A percentile compares a stretch with the other conserved stretches of the same genome.
Evolutionary conservation across 1,140 invertebrate genomes (phyloP).

Genomic region (Geopemphigus sp.): DNA sequence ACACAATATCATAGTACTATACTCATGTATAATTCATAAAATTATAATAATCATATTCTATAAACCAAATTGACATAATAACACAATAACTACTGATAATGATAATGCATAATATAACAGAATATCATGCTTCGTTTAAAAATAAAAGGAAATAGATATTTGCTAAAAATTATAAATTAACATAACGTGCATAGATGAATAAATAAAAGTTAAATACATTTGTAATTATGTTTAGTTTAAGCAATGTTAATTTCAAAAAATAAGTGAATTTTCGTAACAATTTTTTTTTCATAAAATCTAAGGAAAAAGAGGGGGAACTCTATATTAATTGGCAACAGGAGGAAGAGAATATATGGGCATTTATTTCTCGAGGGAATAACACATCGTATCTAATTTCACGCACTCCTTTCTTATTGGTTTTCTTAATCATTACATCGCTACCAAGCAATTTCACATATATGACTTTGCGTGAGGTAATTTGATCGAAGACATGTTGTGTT

Average conservation of each 20-base stretch:
- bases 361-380: constrained; percentile 34
- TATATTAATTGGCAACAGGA: constrained; percentile 45
- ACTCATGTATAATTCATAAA: no score
- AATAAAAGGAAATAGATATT: no score
- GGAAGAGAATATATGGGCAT: constrained; percentile 26
- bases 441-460: constrained; percentile 46
- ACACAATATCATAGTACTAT: no score
- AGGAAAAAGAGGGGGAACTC: neutral
- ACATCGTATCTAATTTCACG: constrained; percentile 46
- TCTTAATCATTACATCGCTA: constrained; percentile 45
- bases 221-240: neutral
- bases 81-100: no score
- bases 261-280: neutral
- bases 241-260: neutral
- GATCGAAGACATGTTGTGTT: constrained; percentile 34
- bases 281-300: neutral
- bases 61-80: no score
- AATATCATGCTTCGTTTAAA: no score
- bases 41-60: no score
- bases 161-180: neutral
- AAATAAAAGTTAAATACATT: neutral
- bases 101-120: no score
- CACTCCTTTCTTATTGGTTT: constrained; percentile 48
- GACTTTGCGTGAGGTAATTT: constrained; percentile 38
- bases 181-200: neutral